phyloP scores from a whole-genome alignment of 2,113 vertebrate genomes.

The Butastur rufipennis region DNA sequence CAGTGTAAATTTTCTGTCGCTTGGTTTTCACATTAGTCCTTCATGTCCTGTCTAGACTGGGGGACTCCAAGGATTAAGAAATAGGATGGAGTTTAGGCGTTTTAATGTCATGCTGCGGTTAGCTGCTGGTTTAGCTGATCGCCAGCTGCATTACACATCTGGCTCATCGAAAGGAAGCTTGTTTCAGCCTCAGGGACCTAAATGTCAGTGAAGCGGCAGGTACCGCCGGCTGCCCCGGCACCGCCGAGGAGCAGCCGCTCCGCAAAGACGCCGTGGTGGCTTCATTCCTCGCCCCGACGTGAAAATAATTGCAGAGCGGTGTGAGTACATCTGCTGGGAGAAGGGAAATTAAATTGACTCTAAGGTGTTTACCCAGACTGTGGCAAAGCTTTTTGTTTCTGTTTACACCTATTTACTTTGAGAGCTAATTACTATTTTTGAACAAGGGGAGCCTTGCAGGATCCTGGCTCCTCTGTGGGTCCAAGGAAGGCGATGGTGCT shows the following conservation, averaged over 20 bases:
- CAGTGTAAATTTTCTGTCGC: not conserved
- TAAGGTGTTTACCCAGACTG: constrained; percentile 25
- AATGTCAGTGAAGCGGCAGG: not conserved
- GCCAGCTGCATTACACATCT: not conserved
- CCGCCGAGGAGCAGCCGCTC: not conserved
- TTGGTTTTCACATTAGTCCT: constrained; percentile 26
- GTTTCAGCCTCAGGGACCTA: not conserved
- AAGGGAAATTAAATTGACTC: constrained; percentile 14
- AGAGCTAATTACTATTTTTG: constrained; percentile 30
- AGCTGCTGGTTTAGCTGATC: not conserved
- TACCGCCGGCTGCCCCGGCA: not conserved
- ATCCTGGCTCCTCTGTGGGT: accelerated
- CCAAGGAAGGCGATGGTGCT: accelerated
- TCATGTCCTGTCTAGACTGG: constrained; percentile 34
- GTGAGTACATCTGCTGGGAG: not conserved
- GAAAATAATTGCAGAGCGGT: not conserved
- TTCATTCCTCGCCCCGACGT: not conserved
- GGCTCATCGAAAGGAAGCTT: not conserved
- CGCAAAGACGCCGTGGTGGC: accelerated
- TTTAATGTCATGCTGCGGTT: not conserved
- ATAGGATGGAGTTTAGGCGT: not conserved
- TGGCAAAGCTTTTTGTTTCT: constrained; percentile 15
- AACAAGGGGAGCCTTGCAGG: not conserved
- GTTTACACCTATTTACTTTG: constrained; percentile 31
- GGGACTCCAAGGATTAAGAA: not conserved